phyloP scores from a whole-genome alignment of 2,888 invertebrate species.

The Agrenia bidenticulata region DNA sequence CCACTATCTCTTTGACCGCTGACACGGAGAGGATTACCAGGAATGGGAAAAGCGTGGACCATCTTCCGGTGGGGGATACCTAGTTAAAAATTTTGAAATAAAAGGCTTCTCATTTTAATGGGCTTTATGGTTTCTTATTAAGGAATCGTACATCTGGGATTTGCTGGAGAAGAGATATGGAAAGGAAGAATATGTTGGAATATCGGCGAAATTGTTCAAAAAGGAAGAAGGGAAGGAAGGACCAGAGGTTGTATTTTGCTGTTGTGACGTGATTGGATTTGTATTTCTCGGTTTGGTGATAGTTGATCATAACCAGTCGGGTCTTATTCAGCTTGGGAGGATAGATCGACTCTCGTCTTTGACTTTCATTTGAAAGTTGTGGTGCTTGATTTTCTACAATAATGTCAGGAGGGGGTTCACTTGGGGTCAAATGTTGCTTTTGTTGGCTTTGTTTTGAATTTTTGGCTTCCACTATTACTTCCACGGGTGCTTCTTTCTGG shows the following conservation, averaged over 20 bases:
- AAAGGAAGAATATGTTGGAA: slow-evolving; percentile 11
- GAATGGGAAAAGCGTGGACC: neutral
- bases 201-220: slow-evolving; percentile 15
- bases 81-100: neutral
- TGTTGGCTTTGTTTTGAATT: no score
- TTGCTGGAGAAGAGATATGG: neutral
- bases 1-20: slow-evolving; percentile 10
- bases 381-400: no score
- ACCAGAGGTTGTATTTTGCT: slow-evolving; percentile 1
- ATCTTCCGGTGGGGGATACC: slow-evolving; percentile 7
- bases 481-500: no score
- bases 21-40: neutral
- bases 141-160: neutral
- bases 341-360: no score
- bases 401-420: no score
- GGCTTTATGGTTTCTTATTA: neutral
- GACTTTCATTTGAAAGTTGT: no score
- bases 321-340: no score
- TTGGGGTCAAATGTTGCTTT: no score
- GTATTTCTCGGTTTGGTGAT: neutral
- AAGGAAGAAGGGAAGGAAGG: neutral
- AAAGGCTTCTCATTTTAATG: neutral
- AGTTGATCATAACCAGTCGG: no score
- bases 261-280: neutral
- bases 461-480: no score